These are phyloP conservation scores for Euphydryas editha DNA, from an alignment of 2,888 invertebrate genomes.

Conservation along the genomic window DNA sequence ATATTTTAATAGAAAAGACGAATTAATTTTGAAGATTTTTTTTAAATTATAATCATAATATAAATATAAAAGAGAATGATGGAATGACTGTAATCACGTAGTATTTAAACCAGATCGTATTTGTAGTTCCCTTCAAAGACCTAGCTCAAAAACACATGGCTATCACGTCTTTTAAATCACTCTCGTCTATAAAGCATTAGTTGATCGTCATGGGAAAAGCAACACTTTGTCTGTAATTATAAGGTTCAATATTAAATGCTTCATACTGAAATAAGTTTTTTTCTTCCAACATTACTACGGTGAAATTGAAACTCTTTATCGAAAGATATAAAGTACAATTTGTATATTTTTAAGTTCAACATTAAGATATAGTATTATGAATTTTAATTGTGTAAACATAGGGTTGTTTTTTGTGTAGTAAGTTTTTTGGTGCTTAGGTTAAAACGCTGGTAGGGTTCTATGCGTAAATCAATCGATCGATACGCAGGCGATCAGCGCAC, in stretches of 20 bases:
- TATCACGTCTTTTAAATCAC: conserved; percentile 54
- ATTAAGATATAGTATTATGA: conserved; percentile 12
- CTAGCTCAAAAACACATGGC: conserved; percentile 52
- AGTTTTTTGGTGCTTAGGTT: conserved; percentile 33
- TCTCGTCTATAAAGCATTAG: conserved; percentile 50
- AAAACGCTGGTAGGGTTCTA: conserved; percentile 48
- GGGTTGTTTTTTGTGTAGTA: conserved; percentile 20
- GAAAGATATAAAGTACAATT: neutral
- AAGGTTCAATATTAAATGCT: conserved; percentile 26
- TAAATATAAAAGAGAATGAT: neutral
- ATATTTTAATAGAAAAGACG: too few relatives aligned
- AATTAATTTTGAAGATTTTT: too few relatives aligned
- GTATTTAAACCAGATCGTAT: conserved; percentile 20
- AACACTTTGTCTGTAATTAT: neutral
- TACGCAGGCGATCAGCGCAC: conserved; percentile 62
- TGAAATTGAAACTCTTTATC: neutral
- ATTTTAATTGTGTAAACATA: neutral
- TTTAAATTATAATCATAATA: too few relatives aligned
- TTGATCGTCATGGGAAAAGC: conserved; percentile 15
- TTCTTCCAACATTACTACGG: neutral
- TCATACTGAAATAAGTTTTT: neutral
- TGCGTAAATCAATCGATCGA: conserved; percentile 79
- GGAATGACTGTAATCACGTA: neutral
- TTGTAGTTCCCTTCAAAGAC: conserved; percentile 37
- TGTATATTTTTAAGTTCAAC: neutral